Conservation (phyloP, 2,888 invertebrate genomes). For the Pyrgus malvae region DNA sequence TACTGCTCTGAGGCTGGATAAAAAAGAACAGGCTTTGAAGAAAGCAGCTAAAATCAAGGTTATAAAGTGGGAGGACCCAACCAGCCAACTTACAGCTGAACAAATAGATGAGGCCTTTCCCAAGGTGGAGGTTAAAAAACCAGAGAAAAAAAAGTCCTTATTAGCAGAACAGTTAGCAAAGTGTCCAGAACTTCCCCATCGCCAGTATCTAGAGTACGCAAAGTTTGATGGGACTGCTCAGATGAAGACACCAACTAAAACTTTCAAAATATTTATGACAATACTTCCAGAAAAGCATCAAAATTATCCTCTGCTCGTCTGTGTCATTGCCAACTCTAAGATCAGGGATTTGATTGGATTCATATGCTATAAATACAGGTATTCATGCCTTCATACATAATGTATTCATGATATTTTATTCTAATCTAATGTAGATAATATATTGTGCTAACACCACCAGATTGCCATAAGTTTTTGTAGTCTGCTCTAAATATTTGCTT, state of each 20-base stretch:
- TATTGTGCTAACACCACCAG: no score
- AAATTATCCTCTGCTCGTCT: constrained; percentile 91
- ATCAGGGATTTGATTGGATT: constrained; percentile 96
- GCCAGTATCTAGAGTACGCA: constrained; percentile 94
- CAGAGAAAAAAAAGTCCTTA: constrained; percentile 79
- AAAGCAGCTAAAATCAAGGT: constrained; percentile 89
- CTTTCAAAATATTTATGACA: constrained; percentile 94
- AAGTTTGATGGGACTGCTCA: constrained; percentile 95
- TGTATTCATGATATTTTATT: no score
- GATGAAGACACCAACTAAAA: constrained; percentile 88
- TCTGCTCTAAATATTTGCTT: no score
- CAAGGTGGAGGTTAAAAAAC: constrained; percentile 60
- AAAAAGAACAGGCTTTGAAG: constrained; percentile 92
- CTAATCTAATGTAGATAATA: no score
- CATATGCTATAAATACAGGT: constrained; percentile 92
- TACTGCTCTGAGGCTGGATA: constrained; percentile 93
- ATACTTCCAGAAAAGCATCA: constrained; percentile 91
- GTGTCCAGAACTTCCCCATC: constrained; percentile 88
- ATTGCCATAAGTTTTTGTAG: no score
- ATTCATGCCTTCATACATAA: no score
- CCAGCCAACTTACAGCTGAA: constrained; percentile 73
- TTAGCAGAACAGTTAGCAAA: constrained; percentile 89
- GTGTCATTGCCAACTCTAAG: constrained; percentile 91
- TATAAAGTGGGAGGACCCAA: constrained; percentile 86
- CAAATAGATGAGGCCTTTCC: constrained; percentile 83